These are phyloP conservation scores for Acropora yongei DNA, from an alignment of 64 coral and sea anemone genomes.

Conservation along the genomic window DNA sequence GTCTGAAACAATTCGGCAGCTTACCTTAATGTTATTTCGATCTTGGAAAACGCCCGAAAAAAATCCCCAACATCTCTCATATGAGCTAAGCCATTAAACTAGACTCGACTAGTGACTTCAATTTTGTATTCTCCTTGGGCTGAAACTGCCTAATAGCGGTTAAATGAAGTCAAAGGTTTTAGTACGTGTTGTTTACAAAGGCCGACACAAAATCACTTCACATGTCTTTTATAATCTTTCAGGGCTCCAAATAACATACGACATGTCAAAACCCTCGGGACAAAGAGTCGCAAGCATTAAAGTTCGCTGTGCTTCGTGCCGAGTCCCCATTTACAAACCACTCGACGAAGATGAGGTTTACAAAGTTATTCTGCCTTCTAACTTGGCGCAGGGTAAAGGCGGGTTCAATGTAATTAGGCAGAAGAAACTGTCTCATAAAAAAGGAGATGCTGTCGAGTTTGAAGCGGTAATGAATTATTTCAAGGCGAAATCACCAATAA, in stretches of 20 bases:
- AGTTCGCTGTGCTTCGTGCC: slow-evolving; percentile 68
- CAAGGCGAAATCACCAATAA: slow-evolving; percentile 52
- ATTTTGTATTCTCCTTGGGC: no score
- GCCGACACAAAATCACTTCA: no score
- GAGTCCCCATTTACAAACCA: slow-evolving; percentile 62
- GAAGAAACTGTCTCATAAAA: slow-evolving; percentile 58
- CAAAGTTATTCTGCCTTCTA: slow-evolving; percentile 77
- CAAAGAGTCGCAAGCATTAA: slow-evolving; percentile 51
- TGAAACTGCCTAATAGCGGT: no score
- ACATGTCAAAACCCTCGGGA: slow-evolving; percentile 54
- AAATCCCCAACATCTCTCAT: no score
- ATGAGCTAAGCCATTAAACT: no score
- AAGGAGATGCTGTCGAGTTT: slow-evolving; percentile 38
- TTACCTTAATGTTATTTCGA: no score
- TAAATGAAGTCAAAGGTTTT: no score
- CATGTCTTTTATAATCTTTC: neutral
- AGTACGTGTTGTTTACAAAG: no score
- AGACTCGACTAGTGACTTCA: no score
- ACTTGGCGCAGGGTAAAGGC: slow-evolving; percentile 15
- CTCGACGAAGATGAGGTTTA: slow-evolving; percentile 49
- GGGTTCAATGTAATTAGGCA: slow-evolving; percentile 20
- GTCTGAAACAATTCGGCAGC: no score
- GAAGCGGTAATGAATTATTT: slow-evolving; percentile 39
- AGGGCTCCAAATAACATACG: slow-evolving; percentile 74
- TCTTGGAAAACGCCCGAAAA: no score